Base-by-base conservation (phyloP, 2,797 vertebrate genomes). In the Lindbergichthys nudifrons region DNA sequence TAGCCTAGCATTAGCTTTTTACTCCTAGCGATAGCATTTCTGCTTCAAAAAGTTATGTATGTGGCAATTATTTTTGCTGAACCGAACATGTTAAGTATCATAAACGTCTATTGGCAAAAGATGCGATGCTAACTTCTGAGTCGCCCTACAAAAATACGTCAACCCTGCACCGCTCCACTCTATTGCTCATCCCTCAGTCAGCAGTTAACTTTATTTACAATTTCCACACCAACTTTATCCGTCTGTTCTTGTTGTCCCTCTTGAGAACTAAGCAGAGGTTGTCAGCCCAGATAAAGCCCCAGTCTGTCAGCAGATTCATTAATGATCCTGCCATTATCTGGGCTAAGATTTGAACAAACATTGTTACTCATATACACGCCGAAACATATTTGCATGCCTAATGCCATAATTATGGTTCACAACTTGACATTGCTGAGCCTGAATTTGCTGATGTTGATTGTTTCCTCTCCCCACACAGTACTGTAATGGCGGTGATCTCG, bases 401-500 rank as follows among this genome's bases (percentile, higher is more conserved):
- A 61, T 14, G 74, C 50, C 46, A 26, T 63, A 58, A 51, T 56
- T 53, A 16, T 65, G 53, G 41, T 41, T 70, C 54, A 63, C 36
- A 65, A 56, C 61, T 54, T 79, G 18, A 32, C 65, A 16, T 52
- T 51, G 46, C 64, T 86, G 23, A 76, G 80, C n/a, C 53, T 66
- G 43, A 63, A 41, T 58, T 30, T 73, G 19, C 65, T 85, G 45
- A 83, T 78, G 2, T 46, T 66, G 65, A 50, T 77, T 84, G 53
- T 84, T 66, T 36, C 86, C 46, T 84, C 19, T 85, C 76, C 76
- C 56, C 88, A 88, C 89, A 80, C 94, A 99, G 97, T 99, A 97
- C 92, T 99, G 97, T 94, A 99, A 99, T 65, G 98, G 97, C 87
- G 97, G 98, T 42, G 97, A 99, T 94, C 93, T 99, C 81, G 98